A percentile compares a stretch with the other conserved stretches of the same genome.
Evolutionary conservation across 2,888 invertebrate genomes (phyloP).

Genomic region (Caenorhabditis zanzibari): DNA sequence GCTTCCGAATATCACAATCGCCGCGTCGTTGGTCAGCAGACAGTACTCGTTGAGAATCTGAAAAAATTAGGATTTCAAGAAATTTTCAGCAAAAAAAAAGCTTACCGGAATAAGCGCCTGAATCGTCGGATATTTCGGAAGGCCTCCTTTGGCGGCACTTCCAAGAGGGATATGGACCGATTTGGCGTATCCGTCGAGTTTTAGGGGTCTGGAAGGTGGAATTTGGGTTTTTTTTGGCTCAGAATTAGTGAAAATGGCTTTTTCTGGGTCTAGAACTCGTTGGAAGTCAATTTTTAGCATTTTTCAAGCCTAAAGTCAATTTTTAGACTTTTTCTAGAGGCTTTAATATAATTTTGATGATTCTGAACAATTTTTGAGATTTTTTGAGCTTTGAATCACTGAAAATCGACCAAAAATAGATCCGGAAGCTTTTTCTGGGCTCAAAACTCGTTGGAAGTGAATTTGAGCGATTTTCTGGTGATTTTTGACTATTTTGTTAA

Average conservation of each 20-base stretch:
- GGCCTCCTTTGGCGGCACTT: constrained; percentile 24
- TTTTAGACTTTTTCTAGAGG: too few relatives aligned
- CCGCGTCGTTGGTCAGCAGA: constrained; percentile 66
- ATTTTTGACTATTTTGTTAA: too few relatives aligned
- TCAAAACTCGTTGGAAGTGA: too few relatives aligned
- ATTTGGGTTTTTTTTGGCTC: background rate
- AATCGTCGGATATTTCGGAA: constrained; percentile 60
- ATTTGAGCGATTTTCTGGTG: too few relatives aligned
- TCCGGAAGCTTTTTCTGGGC: too few relatives aligned
- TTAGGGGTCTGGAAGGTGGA: constrained; percentile 41
- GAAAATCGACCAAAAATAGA: too few relatives aligned
- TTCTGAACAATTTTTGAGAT: too few relatives aligned
- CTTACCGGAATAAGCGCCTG: constrained; percentile 48
- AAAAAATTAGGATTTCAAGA: background rate
- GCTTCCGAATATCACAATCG: constrained; percentile 64
- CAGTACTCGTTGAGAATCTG: constrained; percentile 66
- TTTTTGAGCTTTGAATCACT: too few relatives aligned
- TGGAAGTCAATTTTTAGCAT: too few relatives aligned
- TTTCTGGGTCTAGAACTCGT: background rate
- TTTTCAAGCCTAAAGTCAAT: too few relatives aligned
- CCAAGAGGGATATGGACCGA: constrained; percentile 65
- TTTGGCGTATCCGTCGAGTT: constrained; percentile 68
- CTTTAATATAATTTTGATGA: too few relatives aligned
- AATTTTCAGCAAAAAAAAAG: too few relatives aligned
- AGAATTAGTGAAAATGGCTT: background rate